Percentiles rank a stretch among this genome's conserved stretches.
Evolutionary conservation across 2,888 invertebrate genomes (phyloP).

Genomic region (Cheilosia variabilis): DNA sequence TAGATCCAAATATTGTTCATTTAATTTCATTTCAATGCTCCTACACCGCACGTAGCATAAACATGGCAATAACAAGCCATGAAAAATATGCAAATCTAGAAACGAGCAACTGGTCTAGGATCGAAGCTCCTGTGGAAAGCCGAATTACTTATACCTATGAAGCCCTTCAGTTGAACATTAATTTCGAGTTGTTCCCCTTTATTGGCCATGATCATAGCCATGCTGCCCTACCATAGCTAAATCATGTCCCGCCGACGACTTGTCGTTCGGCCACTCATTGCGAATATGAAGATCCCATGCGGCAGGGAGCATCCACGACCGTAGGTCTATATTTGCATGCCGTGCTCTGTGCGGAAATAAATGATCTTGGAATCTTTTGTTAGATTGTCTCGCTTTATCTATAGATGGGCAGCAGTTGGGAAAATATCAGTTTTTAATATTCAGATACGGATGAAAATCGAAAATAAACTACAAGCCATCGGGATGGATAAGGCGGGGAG

Average conservation of each 20-base stretch:
- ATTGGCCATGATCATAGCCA: conserved; percentile 36
- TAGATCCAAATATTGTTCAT: conserved; percentile 36
- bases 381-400: conserved; percentile 50
- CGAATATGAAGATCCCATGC: conserved; percentile 42
- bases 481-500: neutral
- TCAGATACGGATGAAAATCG: conserved; percentile 57
- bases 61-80: conserved; percentile 41
- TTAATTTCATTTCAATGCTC: conserved; percentile 45
- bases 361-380: conserved; percentile 61
- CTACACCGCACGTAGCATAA: conserved; percentile 39
- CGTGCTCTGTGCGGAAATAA: conserved; percentile 49
- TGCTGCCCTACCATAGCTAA: neutral
- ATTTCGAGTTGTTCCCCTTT: conserved; percentile 54
- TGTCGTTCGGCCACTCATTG: conserved; percentile 25
- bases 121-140: conserved; percentile 43
- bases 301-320: conserved; percentile 55
- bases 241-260: conserved; percentile 8
- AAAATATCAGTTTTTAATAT: conserved; percentile 60
- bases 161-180: conserved; percentile 59
- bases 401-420: conserved; percentile 41
- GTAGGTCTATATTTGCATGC: conserved; percentile 29
- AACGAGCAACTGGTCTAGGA: conserved; percentile 51
- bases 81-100: conserved; percentile 52
- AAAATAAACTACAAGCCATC: conserved; percentile 65
- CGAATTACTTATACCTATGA: conserved; percentile 44